phyloP scores from a whole-genome alignment of 2,888 invertebrate genomes.

The Diplazon laetatorius region DNA sequence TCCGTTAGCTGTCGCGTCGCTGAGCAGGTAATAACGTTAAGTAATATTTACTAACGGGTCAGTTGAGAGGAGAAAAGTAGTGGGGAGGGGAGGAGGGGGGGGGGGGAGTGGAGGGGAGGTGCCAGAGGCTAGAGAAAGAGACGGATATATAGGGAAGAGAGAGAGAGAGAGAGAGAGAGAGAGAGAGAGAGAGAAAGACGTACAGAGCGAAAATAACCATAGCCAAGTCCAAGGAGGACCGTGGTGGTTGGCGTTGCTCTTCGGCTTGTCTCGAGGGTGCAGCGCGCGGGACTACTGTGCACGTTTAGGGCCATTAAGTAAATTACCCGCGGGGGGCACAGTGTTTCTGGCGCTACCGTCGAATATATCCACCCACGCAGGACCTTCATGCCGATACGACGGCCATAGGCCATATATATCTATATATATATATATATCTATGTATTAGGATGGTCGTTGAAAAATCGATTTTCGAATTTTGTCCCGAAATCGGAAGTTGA shows the following conservation, averaged over 20 bases:
- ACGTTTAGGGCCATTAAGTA: slow-evolving; percentile 68
- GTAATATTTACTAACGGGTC: slow-evolving; percentile 75
- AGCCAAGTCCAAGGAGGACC: slow-evolving; percentile 63
- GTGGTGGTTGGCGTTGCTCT: slow-evolving; percentile 55
- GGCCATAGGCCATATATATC: slow-evolving; percentile 1
- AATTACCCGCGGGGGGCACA: slow-evolving; percentile 66
- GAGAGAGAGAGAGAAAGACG: slow-evolving; percentile 34
- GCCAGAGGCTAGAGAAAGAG: slow-evolving; percentile 30
- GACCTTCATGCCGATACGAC: neutral
- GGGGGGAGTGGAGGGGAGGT: neutral
- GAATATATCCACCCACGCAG: slow-evolving; percentile 6
- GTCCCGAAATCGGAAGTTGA: neutral
- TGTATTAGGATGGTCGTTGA: neutral
- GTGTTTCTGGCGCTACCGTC: slow-evolving; percentile 1
- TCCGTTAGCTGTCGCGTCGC: slow-evolving; percentile 68
- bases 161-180: slow-evolving; percentile 32
- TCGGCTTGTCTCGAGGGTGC: slow-evolving; percentile 69
- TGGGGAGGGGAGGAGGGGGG: neutral
- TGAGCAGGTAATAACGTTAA: slow-evolving; percentile 74
- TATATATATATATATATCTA: neutral
- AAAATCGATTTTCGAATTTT: neutral
- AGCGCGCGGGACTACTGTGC: slow-evolving; percentile 39
- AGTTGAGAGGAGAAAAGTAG: slow-evolving; percentile 27
- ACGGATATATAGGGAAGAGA: neutral
- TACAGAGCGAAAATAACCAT: too few relatives aligned